phyloP scores from a whole-genome alignment of 2,888 invertebrate species.

The Zygogramma bicolorata region DNA sequence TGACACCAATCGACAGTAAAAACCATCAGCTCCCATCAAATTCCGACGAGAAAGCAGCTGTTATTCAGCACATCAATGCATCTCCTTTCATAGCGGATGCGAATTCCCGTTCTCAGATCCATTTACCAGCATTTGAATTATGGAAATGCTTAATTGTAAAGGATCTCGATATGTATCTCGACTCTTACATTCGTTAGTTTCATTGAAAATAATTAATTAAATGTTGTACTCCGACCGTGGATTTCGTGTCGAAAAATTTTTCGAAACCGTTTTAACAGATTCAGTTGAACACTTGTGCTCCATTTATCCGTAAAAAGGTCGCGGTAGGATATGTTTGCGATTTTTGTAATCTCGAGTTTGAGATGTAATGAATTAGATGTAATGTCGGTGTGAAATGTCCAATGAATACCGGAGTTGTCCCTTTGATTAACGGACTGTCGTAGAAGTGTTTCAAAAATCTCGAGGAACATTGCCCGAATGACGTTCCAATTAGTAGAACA shows the following conservation, averaged over 20 bases:
- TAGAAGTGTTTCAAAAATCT: neutral
- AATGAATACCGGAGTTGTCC: neutral
- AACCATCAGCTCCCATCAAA: neutral
- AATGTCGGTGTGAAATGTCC: neutral
- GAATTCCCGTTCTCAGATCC: constrained; percentile 20
- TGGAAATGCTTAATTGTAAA: constrained; percentile 37
- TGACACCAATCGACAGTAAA: too few relatives aligned
- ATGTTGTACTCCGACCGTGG: constrained; percentile 22
- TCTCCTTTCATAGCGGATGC: constrained; percentile 22
- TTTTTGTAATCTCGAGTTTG: neutral
- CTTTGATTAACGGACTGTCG: neutral
- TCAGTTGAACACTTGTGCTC: constrained; percentile 32
- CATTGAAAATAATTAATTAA: constrained; percentile 39
- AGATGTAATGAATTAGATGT: constrained; percentile 1
- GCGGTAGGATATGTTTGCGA: neutral
- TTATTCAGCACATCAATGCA: constrained; percentile 14
- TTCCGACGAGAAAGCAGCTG: constrained; percentile 12
- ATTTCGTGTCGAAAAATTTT: constrained; percentile 31
- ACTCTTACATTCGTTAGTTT: constrained; percentile 34
- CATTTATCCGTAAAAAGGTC: constrained; percentile 17
- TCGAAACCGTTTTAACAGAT: constrained; percentile 24
- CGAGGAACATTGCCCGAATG: too few relatives aligned
- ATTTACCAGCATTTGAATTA: constrained; percentile 35
- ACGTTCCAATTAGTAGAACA: too few relatives aligned
- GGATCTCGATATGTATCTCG: constrained; percentile 35